A percentile compares a stretch with the other conserved stretches of the same genome.
These are phyloP conservation scores for Tyto alba DNA, from an alignment of 2,113 vertebrate genomes.

Conservation along the genomic window DNA sequence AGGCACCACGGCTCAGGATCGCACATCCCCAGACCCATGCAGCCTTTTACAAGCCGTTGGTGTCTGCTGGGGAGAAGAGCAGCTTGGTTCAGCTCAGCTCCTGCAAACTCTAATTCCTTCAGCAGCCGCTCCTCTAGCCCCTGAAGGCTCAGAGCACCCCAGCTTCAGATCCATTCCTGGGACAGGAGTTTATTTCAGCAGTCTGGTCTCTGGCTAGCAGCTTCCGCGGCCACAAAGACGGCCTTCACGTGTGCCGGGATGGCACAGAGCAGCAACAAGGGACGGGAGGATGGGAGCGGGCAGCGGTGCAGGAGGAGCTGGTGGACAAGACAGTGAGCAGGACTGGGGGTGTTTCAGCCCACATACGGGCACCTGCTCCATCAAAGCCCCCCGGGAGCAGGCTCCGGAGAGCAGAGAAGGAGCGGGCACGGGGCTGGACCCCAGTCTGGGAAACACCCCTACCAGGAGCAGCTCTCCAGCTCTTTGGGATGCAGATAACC, in stretches of 20 bases:
- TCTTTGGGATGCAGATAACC: neutral
- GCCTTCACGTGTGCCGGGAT: neutral
- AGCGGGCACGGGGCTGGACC: neutral
- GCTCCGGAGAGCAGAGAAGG: neutral
- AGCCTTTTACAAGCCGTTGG: neutral
- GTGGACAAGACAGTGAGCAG: neutral
- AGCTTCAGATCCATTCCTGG: neutral
- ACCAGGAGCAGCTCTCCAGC: neutral
- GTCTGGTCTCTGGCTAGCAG: neutral
- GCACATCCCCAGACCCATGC: accelerated
- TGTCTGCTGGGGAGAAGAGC: neutral
- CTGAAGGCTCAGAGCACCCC: neutral
- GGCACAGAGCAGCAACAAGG: neutral
- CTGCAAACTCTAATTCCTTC: neutral
- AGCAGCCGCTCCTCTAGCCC: neutral
- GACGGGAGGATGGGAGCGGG: neutral
- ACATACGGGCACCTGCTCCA: neutral
- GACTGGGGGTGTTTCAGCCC: neutral
- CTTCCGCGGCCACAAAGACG: neutral
- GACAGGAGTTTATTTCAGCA: neutral
- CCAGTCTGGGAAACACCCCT: neutral
- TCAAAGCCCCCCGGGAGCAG: neutral
- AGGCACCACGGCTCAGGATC: neutral
- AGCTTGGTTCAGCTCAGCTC: neutral
- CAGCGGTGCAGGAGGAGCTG: neutral